Percentiles rank a stretch among this genome's conserved stretches.
Evolutionary conservation across 2,113 vertebrate genomes (phyloP).

Genomic region (Actinemys pallida): DNA sequence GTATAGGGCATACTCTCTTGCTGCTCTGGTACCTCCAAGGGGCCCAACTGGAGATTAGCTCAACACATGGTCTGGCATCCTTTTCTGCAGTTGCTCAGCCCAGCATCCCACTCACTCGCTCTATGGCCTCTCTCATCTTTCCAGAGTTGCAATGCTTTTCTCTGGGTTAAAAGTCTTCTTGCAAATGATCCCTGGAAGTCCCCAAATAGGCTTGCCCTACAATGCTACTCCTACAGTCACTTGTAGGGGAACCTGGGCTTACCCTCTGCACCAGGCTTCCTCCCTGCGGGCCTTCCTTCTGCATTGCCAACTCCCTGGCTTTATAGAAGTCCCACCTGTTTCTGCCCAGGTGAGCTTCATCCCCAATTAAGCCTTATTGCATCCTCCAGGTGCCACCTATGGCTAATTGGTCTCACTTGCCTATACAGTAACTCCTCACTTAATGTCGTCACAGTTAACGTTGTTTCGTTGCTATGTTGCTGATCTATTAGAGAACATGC

Average conservation of each 20-base stretch:
- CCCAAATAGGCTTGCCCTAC: neutral
- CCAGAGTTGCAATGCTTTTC: neutral
- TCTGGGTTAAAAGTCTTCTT: neutral
- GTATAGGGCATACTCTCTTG: neutral
- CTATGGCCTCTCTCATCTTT: neutral
- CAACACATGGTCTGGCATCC: neutral
- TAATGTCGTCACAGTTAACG: too few relatives aligned
- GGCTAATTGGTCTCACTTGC: neutral
- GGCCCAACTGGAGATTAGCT: neutral
- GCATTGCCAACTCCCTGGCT: neutral
- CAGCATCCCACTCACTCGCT: neutral
- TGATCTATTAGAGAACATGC: too few relatives aligned
- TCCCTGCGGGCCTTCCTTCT: neutral
- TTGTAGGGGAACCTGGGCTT: too few relatives aligned
- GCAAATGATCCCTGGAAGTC: neutral
- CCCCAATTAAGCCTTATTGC: too few relatives aligned
- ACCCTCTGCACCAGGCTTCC: neutral
- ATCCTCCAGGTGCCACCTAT: neutral
- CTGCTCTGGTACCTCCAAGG: neutral
- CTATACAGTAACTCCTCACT: neutral
- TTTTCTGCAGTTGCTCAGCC: neutral
- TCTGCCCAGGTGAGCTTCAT: neutral
- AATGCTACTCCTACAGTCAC: neutral
- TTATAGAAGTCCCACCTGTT: neutral
- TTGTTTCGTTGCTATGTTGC: too few relatives aligned